Conservation (phyloP, 2,888 invertebrate species). For the Parthenolecanium corni region DNA sequence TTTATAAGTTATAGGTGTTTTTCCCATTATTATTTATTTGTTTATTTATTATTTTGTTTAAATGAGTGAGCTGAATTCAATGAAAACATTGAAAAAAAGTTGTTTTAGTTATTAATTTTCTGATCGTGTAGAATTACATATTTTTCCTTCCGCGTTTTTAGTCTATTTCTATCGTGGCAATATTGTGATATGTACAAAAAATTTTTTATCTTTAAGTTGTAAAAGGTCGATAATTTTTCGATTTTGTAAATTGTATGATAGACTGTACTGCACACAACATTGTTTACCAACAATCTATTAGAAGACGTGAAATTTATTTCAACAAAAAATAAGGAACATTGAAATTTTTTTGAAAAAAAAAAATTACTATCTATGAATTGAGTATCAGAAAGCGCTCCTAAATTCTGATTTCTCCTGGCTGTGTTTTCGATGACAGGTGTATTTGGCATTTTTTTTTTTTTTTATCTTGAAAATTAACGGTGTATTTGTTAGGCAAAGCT, state of each 20-base stretch:
- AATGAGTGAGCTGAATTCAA: background rate
- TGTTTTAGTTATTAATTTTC: conserved; percentile 5
- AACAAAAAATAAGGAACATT: background rate
- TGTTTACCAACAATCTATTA: background rate
- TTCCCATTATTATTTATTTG: background rate
- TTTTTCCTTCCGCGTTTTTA: conserved; percentile 9
- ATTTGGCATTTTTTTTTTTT: too few relatives aligned
- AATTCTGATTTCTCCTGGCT: too few relatives aligned
- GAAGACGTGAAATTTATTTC: background rate
- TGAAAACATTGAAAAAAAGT: conserved; percentile 8
- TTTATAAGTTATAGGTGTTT: conserved; percentile 1
- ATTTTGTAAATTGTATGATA: background rate
- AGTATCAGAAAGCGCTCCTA: too few relatives aligned
- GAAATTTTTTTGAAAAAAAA: too few relatives aligned
- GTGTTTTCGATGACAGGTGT: too few relatives aligned
- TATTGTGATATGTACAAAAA: conserved; percentile 28
- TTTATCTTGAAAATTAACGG: too few relatives aligned
- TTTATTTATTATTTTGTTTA: background rate
- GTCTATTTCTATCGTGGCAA: conserved; percentile 17
- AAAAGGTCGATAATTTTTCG: background rate
- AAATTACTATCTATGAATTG: too few relatives aligned
- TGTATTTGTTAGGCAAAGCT: too few relatives aligned
- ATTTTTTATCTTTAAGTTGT: conserved; percentile 2
- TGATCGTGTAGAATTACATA: conserved; percentile 8
- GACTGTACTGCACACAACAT: background rate